Evolutionary conservation across 2,888 invertebrate genomes (phyloP), one percentile per base, ranked within the genome.

Genomic region (Chrysomela aeneicollis): DNA sequence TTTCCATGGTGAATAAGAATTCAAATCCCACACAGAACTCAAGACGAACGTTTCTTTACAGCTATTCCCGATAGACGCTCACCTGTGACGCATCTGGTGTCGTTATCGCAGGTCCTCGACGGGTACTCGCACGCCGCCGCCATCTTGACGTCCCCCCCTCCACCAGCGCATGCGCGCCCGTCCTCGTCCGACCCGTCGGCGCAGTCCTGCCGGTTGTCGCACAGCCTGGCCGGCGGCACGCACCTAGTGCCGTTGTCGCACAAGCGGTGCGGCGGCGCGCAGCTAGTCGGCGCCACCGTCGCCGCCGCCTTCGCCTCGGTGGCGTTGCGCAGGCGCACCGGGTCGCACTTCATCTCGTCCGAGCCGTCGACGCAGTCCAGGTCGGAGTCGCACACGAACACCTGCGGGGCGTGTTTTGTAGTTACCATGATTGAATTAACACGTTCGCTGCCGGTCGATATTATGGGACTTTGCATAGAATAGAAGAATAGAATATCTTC

Each of bases 131-230:
- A 66, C 19, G 63, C 47, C 8, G 58, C 46, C 10, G 58, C 42
- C 1, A 63, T 22, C 42, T 62, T 64, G 8, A 55, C 53, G 3
- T 66, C 63, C 1, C 35, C 19, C 47, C 64, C 64, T 35, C 53
- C 55, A 54, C 49, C 66, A 51, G 10, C 54, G 53, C 71, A 71
- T n/a, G 62, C 66, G 17, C 59, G 37, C 12, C 63, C 66, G 2
- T 61, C 58, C 82, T 95, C 95, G 80, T 95, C 95, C 0, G 90
- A 88, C 17, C 87, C 88, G 82, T 94, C 93, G 1, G 83, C 82
- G 81, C 94, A 94, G 79, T 95, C 90, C 1, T 88, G 87, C 22
- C 80, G 79, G 0, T 87, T 89, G 82, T 95, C 91, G 81, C 95
- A 95, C 22, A 92, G 86, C 78, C 90, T 87, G 59, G 85, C 84